Conservation (phyloP, 2,888 invertebrate species). For the Stenichneumon culpator region DNA sequence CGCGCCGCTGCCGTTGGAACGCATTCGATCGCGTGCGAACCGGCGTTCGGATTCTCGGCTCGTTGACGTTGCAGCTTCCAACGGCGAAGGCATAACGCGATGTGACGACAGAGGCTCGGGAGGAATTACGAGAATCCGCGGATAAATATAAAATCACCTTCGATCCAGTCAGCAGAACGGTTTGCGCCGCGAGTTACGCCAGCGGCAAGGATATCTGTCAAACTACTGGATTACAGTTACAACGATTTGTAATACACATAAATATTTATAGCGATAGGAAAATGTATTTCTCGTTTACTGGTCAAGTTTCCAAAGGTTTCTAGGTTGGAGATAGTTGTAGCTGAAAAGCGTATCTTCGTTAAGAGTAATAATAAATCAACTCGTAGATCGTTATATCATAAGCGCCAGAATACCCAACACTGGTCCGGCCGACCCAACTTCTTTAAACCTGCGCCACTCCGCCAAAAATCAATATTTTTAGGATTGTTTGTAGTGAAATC, state of each 20-base stretch:
- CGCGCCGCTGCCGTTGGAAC: neutral
- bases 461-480: neutral
- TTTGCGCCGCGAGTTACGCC: neutral
- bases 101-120: neutral
- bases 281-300: neutral
- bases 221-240: conserved; percentile 17
- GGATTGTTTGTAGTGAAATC: neutral
- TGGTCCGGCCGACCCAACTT: neutral
- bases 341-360: too few relatives aligned
- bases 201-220: conserved; percentile 31
- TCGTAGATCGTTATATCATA: neutral
- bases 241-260: neutral
- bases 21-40: conserved; percentile 13
- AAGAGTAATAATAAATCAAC: neutral
- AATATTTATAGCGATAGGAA: neutral
- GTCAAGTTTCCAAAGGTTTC: neutral
- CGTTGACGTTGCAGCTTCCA: neutral
- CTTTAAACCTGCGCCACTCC: neutral
- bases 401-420: neutral
- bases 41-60: neutral
- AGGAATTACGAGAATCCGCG: conserved; percentile 12
- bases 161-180: conserved; percentile 1
- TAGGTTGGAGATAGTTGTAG: neutral
- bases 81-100: neutral
- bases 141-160: conserved; percentile 7